Conservation (phyloP, 2,888 invertebrate genomes). For the Ormyrus thymus region DNA sequence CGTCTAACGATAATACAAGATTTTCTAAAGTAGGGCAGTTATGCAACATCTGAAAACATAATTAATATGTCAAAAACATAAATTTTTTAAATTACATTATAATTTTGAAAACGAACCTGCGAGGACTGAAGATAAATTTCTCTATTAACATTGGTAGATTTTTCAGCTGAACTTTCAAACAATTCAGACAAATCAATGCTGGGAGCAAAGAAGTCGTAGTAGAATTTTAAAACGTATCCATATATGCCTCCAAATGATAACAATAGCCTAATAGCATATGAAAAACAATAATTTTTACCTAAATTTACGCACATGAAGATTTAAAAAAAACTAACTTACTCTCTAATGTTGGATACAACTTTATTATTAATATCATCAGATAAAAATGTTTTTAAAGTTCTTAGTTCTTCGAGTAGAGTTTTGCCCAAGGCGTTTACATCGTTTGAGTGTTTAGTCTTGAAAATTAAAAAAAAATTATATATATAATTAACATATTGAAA, state of each 20-base stretch:
- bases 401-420: constrained; percentile 65
- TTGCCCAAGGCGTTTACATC: constrained; percentile 63
- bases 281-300: constrained; percentile 17
- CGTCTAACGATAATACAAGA: constrained; percentile 47
- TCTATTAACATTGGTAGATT: constrained; percentile 10
- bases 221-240: constrained; percentile 58
- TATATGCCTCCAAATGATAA: constrained; percentile 59
- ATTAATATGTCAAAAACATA: constrained; percentile 21
- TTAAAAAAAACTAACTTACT: constrained; percentile 49
- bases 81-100: neutral
- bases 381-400: constrained; percentile 61
- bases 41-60: constrained; percentile 60
- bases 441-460: constrained; percentile 72
- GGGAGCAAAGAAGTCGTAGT: constrained; percentile 57
- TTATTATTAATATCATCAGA: constrained; percentile 60
- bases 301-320: neutral
- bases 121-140: constrained; percentile 57
- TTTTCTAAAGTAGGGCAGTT: constrained; percentile 59
- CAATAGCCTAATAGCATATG: constrained; percentile 45
- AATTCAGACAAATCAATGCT: constrained; percentile 44
- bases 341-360: constrained; percentile 56
- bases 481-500: constrained; percentile 8
- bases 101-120: constrained; percentile 54
- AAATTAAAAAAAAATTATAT: constrained; percentile 47
- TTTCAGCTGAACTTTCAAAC: constrained; percentile 45